Percentiles rank a stretch among this genome's conserved stretches.
phyloP scores from a whole-genome alignment of 2,113 vertebrate genomes.

The Pollachius pollachius region DNA sequence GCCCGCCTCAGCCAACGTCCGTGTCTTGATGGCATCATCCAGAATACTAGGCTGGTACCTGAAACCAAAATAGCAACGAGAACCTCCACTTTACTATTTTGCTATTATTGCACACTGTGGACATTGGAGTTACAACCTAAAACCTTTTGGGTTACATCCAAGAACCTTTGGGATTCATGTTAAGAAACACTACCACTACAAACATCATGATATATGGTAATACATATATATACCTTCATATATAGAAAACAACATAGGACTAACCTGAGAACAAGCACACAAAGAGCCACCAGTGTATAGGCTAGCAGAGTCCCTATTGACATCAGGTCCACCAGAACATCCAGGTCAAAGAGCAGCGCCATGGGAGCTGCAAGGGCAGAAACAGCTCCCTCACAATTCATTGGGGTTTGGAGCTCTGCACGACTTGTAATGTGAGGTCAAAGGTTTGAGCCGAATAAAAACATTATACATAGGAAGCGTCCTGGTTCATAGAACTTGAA shows the following conservation, averaged over 20 bases:
- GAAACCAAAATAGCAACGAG: neutral
- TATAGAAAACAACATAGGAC: constrained; percentile 11
- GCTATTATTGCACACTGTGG: too few species aligned
- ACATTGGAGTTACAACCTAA: too few species aligned
- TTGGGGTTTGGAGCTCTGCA: too few species aligned
- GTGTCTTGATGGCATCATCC: constrained; percentile 5
- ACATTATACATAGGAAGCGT: too few species aligned
- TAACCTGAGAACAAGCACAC: constrained; percentile 87
- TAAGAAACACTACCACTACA: neutral
- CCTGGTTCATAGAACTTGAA: neutral
- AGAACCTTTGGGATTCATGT: too few species aligned
- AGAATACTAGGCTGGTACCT: constrained; percentile 78
- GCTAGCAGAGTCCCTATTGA: constrained; percentile 86
- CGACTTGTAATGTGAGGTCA: too few species aligned
- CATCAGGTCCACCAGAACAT: constrained; percentile 85
- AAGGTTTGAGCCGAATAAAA: neutral
- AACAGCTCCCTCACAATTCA: neutral
- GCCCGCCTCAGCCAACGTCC: neutral
- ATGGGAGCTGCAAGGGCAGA: constrained; percentile 71
- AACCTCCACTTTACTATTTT: neutral
- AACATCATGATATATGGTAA: neutral
- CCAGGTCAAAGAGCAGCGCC: constrained; percentile 82
- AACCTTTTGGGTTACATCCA: too few species aligned
- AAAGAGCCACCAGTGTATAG: constrained; percentile 82
- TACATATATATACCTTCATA: neutral